Base-by-base conservation (phyloP, 2,797 vertebrate species). In the Eremophila alpestris region DNA sequence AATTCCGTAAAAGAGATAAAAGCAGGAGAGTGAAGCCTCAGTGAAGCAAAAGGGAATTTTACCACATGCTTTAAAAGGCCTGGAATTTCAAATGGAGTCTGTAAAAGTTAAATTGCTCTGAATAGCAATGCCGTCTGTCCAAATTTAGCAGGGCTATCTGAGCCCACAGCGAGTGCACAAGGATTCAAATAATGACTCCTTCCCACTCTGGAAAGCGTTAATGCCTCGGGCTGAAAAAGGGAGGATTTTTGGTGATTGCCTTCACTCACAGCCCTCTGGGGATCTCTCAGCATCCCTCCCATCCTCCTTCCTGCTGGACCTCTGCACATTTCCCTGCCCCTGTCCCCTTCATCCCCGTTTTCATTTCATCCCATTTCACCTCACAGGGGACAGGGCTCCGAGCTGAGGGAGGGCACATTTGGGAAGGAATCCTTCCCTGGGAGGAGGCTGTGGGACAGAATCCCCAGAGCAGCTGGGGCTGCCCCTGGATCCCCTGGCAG, bases 41-140 rank as follows among this genome's bases (percentile, higher is more conserved):
- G 80, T 59, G 91, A 94, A 93, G 93, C 83, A 93, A 95, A 82
- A 84, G 63, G 49, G 81, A 89, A 87, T 95, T 96, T 95, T 90
- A 93, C 11, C 81, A 90, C 74, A 58, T 1, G 64, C 86, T 93
- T 95, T 93, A 76, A 96, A 94, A 90, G 67, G 71, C 45, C 63
- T 49, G 60, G 87, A 49, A 87, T 79, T 94, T 93, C 90, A 93
- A 91, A 85, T 48, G 51, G 85, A 90, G 80, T 24, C 90, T 82
- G 90, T 73, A 92, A 58, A 95, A 95, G 77, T 87, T 41, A 67
- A 94, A 87, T 94, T 82, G 89, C 78, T 94, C 83, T 82, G 88
- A 87, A 95, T 29, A 90, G 92, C 74, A 64, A 32, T 2, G 40
- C 48, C 3, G 2, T 48, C 51, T 74, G 93, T 77, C 56, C 80